Evolutionary conservation across 2,797 vertebrate species (phyloP), one percentile per base, ranked within the genome.

Genomic region (Thalassophryne amazonica): DNA sequence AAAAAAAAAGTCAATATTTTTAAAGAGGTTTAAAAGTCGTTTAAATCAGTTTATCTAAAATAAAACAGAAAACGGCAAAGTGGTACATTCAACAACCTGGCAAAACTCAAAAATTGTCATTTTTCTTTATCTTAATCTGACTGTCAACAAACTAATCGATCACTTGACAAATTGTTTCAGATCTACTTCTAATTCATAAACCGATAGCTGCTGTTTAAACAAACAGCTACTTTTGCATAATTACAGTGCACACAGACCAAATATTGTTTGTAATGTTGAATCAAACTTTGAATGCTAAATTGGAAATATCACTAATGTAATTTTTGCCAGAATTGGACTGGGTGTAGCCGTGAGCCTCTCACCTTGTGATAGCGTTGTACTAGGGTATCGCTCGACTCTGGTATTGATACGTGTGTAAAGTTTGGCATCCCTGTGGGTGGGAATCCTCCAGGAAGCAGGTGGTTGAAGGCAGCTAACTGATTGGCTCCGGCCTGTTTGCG

Each of bases 401-500:
- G 94, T 57, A 99, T 87, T 98, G 97, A 83, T 99, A 98, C 0
- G 95, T 95, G 18, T 97, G 93, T 70, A 98, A 84, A 0, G 94
- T 90, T n/a, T 1, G 96, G 93, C 95, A 99, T 98, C 10, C 94
- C 95, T 0, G 95, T 90, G 0, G 94, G 94, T 0, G 97, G 95
- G 78, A 99, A 99, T 10, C 96, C 97, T 59, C 96, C 96, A 0
- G 97, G 97, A 57, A 99, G 89, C 67, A 98, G 88, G 85, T 99
- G 97, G 79, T 99, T 99, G 80, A 98, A 99, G 0, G 96, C 97
- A 0, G 97, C 97, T 21, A 99, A 89, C 70, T 98, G 97, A 85
- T 98, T 99, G 7, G 97, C 96, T 11, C 97, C 97, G 0, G 97
- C 97, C 76, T 99, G 97, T 70, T 99, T 99, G 65, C 97, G 95